These are phyloP conservation scores for Asteroscopus sphinx DNA, from an alignment of 2,888 invertebrate species.

Conservation along the genomic window DNA sequence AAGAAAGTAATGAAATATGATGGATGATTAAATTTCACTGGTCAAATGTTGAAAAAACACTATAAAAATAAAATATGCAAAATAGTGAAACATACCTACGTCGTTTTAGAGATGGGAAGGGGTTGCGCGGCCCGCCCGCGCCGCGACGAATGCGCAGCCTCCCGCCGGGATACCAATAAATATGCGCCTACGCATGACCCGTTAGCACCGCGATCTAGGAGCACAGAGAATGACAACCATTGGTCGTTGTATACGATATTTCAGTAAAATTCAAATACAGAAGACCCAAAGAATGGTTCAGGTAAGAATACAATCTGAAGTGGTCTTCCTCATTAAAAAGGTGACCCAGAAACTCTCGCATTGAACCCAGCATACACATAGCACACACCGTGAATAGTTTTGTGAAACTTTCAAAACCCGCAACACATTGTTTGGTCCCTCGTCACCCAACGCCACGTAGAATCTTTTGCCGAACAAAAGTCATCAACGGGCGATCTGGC, in stretches of 20 bases:
- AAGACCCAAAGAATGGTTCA: too few species aligned
- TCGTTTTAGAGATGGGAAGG: conserved; percentile 46
- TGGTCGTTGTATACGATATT: conserved; percentile 18
- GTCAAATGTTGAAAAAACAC: background rate
- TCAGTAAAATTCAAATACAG: too few species aligned
- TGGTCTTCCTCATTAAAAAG: too few species aligned
- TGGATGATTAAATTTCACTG: background rate
- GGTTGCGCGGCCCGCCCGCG: conserved; percentile 84
- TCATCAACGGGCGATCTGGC: too few species aligned
- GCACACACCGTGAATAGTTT: too few species aligned
- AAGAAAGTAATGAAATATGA: background rate
- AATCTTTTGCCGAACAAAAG: too few species aligned
- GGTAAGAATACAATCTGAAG: too few species aligned
- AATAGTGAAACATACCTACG: conserved; percentile 41
- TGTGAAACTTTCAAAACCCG: too few species aligned
- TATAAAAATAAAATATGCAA: conserved; percentile 7
- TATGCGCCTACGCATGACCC: conserved; percentile 80
- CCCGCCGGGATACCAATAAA: conserved; percentile 76
- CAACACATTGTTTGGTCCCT: too few species aligned
- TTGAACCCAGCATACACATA: too few species aligned
- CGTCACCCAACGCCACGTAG: too few species aligned
- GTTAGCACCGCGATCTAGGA: conserved; percentile 64
- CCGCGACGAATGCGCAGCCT: conserved; percentile 78
- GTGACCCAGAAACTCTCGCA: too few species aligned
- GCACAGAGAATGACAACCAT: conserved; percentile 70